Conservation (phyloP, 1,140 invertebrate genomes). For the Thaumatotibia leucotreta region DNA sequence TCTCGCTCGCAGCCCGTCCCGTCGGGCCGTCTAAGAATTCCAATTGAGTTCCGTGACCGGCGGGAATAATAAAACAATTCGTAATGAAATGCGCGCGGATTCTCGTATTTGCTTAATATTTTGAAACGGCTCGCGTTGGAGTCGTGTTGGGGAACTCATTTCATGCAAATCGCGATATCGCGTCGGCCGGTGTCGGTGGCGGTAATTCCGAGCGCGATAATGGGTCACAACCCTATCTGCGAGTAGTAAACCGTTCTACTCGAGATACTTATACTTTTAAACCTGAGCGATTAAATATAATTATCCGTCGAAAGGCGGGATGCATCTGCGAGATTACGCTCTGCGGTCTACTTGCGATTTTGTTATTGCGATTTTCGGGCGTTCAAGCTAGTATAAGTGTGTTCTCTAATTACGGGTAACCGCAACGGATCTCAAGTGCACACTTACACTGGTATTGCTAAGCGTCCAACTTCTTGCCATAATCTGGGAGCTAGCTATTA, state of each 20-base stretch:
- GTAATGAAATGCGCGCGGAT: conserved; percentile 30
- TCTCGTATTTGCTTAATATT: conserved; percentile 34
- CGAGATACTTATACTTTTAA: conserved; percentile 24
- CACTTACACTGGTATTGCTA: not conserved
- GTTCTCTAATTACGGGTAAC: not conserved
- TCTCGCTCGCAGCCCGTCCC: conserved; percentile 16
- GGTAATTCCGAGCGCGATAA: conserved; percentile 37
- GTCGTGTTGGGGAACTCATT: conserved; percentile 39
- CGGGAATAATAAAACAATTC: conserved; percentile 34
- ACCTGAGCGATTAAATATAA: conserved; percentile 56
- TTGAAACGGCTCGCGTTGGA: conserved; percentile 16
- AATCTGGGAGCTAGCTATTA: not conserved
- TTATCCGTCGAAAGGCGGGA: conserved; percentile 46
- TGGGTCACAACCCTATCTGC: conserved; percentile 31
- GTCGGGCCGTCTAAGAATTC: conserved; percentile 21
- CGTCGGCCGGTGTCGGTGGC: conserved; percentile 22
- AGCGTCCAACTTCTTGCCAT: not conserved
- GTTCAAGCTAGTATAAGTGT: not conserved
- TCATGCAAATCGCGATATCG: conserved; percentile 54
- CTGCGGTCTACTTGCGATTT: not conserved
- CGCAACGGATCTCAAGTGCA: not conserved
- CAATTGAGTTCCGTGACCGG: conserved; percentile 23
- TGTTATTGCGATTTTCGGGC: conserved; percentile 21
- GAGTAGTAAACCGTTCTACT: conserved; percentile 29
- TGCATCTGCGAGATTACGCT: conserved; percentile 31